Conservation (phyloP, 2,113 vertebrate species). For the Centropus bengalensis region DNA sequence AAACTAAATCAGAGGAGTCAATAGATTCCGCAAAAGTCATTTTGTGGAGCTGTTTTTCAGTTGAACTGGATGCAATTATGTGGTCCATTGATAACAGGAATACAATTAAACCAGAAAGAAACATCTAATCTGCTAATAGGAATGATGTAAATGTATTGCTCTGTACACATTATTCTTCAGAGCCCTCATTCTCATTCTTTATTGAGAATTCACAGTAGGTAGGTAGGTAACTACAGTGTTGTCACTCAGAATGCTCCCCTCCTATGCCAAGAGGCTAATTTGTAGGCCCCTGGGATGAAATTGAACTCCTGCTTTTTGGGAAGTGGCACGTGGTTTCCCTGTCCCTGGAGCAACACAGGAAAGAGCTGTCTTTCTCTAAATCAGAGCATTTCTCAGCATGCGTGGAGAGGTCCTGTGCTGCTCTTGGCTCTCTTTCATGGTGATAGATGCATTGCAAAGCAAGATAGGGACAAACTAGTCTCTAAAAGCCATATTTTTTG, state of each 20-base stretch:
- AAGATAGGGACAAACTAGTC: background rate
- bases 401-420: background rate
- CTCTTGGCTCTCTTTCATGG: background rate
- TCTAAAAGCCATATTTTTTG: background rate
- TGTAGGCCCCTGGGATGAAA: background rate
- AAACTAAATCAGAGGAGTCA: background rate
- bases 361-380: background rate
- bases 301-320: background rate
- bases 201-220: background rate
- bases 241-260: background rate
- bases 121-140: background rate
- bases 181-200: background rate
- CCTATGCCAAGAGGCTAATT: background rate
- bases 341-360: background rate
- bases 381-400: constrained; percentile 21
- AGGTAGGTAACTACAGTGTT: background rate
- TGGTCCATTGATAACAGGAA: background rate
- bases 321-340: background rate
- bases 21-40: background rate
- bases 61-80: background rate
- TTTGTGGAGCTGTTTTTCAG: background rate
- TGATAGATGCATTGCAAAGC: background rate
- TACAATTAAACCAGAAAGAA: constrained; percentile 10
- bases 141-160: background rate
- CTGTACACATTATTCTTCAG: background rate